Conservation (phyloP, 2,113 vertebrate genomes). For the Tupaia chinensis region DNA sequence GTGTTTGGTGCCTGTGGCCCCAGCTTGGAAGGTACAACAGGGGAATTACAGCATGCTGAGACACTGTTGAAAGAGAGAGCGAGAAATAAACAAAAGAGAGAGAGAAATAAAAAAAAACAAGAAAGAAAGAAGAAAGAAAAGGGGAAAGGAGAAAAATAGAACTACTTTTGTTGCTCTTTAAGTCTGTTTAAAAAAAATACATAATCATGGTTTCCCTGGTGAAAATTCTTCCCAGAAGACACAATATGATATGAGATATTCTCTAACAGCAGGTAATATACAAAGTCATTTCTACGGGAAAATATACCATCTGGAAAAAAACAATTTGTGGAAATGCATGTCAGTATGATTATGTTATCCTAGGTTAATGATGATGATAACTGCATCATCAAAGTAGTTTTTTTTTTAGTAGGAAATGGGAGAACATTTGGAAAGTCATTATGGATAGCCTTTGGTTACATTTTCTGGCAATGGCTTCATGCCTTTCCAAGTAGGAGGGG, state of each 20-base stretch:
- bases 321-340: slow-evolving; percentile 52
- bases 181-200: not conserved
- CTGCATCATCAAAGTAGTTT: not conserved
- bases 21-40: no score
- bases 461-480: not conserved
- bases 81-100: no score
- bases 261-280: slow-evolving; percentile 51
- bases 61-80: no score
- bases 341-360: slow-evolving; percentile 20
- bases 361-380: slow-evolving; percentile 31
- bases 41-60: no score
- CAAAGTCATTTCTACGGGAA: slow-evolving; percentile 60
- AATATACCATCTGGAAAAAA: slow-evolving; percentile 64
- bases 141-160: no score
- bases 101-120: no score
- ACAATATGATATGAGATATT: slow-evolving; percentile 40
- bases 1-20: no score
- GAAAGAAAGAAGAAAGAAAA: no score
- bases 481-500: slow-evolving; percentile 38
- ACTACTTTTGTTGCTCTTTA: slow-evolving; percentile 41
- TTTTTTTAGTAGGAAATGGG: slow-evolving; percentile 15
- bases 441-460: not conserved
- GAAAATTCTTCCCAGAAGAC: slow-evolving; percentile 57
- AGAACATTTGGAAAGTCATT: not conserved
- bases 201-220: slow-evolving; percentile 32